These are phyloP conservation scores for Nemopilema nomurai DNA, from an alignment of 30 jellyfish, hydroid and myxozoan genomes.

Conservation along the genomic window DNA sequence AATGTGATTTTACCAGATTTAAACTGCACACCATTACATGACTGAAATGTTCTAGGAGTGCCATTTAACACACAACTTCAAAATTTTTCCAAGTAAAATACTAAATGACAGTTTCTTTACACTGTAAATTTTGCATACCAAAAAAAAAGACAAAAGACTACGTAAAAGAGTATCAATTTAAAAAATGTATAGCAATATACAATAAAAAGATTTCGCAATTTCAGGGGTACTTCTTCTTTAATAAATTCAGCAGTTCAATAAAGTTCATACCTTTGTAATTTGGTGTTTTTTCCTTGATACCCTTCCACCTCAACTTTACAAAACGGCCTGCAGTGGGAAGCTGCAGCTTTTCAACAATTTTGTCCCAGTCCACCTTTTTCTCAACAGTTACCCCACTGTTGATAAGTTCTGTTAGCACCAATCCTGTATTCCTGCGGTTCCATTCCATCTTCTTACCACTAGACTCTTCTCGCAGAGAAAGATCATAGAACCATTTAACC, in stretches of 20 bases:
- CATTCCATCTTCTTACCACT: constrained; percentile 3
- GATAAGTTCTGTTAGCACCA: constrained; percentile 7
- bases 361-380: constrained; percentile 46
- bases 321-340: not conserved
- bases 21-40: too few species aligned
- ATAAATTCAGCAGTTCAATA: constrained; percentile 10
- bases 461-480: constrained; percentile 21
- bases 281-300: constrained; percentile 1
- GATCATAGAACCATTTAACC: constrained; percentile 28
- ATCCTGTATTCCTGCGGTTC: constrained; percentile 7
- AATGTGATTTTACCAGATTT: too few species aligned
- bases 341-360: constrained; percentile 7
- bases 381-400: constrained; percentile 31
- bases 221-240: not conserved
- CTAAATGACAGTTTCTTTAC: too few species aligned
- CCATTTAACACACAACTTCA: too few species aligned
- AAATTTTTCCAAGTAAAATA: too few species aligned
- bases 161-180: too few species aligned
- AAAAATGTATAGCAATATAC: too few species aligned
- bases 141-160: too few species aligned
- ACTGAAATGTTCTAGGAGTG: too few species aligned
- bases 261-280: not conserved
- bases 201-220: too few species aligned
- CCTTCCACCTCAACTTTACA: constrained; percentile 28
- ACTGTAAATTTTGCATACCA: too few species aligned